Conservation (phyloP, 2,797 vertebrate species). For the Muraenolepis orangiensis region DNA sequence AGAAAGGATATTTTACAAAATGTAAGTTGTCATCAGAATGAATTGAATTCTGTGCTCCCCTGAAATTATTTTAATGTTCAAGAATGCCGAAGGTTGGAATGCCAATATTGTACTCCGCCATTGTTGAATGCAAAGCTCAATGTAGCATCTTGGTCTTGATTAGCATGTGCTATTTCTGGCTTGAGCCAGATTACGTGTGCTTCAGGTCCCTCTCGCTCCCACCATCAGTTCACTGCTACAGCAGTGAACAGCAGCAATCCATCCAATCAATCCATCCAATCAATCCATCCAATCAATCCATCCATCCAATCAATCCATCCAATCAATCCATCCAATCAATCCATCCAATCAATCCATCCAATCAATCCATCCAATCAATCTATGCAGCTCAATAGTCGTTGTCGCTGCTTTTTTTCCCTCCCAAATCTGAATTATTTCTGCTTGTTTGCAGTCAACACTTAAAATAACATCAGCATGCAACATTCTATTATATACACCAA, state of each 20-base stretch:
- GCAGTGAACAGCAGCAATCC: no score
- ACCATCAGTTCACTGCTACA: conserved; percentile 13
- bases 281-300: no score
- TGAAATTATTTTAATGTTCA: neutral
- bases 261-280: no score
- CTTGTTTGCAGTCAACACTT: neutral
- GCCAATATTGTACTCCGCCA: conserved; percentile 16
- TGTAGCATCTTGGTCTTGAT: conserved; percentile 39
- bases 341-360: no score
- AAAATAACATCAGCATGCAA: neutral
- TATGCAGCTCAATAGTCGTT: no score
- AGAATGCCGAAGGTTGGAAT: neutral
- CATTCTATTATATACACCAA: neutral
- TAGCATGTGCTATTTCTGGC: conserved; percentile 26
- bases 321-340: no score
- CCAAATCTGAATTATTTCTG: neutral
- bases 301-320: no score
- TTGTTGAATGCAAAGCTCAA: conserved; percentile 34
- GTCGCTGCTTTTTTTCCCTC: neutral
- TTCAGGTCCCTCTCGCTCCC: conserved; percentile 13
- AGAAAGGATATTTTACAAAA: no score
- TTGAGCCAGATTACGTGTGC: conserved; percentile 20
- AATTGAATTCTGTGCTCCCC: neutral
- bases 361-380: no score
- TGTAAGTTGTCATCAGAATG: neutral